phyloP scores from a whole-genome alignment of 1,140 invertebrate species.

The Temnothorax longispinosus region DNA sequence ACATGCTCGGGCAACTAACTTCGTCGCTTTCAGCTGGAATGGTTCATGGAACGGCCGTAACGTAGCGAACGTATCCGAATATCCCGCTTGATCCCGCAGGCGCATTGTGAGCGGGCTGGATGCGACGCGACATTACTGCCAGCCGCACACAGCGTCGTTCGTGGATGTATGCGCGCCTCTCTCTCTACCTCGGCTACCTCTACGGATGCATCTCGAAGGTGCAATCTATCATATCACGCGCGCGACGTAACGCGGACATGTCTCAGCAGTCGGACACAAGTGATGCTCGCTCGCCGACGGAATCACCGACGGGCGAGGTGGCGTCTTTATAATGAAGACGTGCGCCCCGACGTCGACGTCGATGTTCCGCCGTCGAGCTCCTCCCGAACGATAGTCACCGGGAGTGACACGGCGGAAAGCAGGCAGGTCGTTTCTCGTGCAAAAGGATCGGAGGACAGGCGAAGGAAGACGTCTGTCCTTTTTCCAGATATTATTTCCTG shows the following conservation, averaged over 20 bases:
- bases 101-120: constrained; percentile 22
- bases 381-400: not conserved
- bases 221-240: constrained; percentile 58
- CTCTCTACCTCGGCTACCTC: not conserved
- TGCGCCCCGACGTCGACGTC: constrained; percentile 34
- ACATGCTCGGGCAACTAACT: constrained; percentile 47
- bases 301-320: constrained; percentile 31
- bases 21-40: constrained; percentile 48
- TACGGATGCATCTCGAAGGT: constrained; percentile 35
- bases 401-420: constrained; percentile 44
- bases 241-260: constrained; percentile 32
- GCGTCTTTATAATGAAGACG: constrained; percentile 61
- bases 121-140: not conserved
- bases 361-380: constrained; percentile 31
- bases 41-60: constrained; percentile 9
- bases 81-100: constrained; percentile 47
- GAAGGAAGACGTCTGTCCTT: not conserved
- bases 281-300: not conserved
- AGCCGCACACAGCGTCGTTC: not conserved
- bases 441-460: constrained; percentile 11
- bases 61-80: constrained; percentile 19
- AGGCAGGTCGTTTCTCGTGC: not conserved
- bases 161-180: not conserved
- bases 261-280: constrained; percentile 46
- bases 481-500: constrained; percentile 22